Conservation (phyloP, 2,113 vertebrate genomes). For the Caracal caracal region DNA sequence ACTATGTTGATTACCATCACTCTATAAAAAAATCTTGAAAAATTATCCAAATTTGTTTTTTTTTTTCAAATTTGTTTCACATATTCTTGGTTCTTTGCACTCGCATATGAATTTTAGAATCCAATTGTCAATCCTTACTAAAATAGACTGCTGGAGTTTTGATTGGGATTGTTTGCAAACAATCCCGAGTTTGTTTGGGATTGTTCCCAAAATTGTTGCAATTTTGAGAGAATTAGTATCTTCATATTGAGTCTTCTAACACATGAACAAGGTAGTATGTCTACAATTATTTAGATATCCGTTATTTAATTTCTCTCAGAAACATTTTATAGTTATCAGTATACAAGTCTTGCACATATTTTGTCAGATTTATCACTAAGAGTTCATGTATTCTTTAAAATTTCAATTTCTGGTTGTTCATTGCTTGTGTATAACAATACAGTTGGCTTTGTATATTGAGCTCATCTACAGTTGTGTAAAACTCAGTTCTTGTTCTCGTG, state of each 20-base stretch:
- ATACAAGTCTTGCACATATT: background rate
- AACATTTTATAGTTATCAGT: background rate
- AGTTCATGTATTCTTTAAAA: background rate
- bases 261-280: background rate
- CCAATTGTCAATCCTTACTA: background rate
- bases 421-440: background rate
- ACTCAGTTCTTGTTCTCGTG: background rate
- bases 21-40: background rate
- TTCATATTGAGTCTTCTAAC: background rate
- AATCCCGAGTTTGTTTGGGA: background rate
- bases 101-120: background rate
- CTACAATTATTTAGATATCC: background rate
- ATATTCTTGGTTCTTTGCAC: background rate
- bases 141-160: background rate
- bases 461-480: background rate
- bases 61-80: background rate
- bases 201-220: too few species aligned
- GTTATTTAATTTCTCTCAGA: background rate
- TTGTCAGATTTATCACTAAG: background rate
- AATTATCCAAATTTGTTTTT: background rate
- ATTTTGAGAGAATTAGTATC: background rate
- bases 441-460: background rate
- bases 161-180: background rate
- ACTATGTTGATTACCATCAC: background rate
- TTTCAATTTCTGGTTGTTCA: background rate